A percentile compares a stretch with the other conserved stretches of the same genome.
phyloP scores from a whole-genome alignment of 2,113 vertebrate genomes.

The Lycaon pictus region DNA sequence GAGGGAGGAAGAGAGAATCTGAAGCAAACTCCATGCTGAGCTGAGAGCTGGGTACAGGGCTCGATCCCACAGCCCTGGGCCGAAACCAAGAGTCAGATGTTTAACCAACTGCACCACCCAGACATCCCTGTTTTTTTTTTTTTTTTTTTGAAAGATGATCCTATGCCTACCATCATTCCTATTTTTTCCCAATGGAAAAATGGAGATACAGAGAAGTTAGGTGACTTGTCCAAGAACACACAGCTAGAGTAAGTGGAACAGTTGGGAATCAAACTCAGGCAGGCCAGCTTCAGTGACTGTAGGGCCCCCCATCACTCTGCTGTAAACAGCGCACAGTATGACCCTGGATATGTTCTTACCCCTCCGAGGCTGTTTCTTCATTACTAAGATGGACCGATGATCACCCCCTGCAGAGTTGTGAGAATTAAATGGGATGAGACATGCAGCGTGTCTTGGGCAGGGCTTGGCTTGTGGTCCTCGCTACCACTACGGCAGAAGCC shows the following conservation, averaged over 20 bases:
- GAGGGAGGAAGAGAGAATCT: not conserved
- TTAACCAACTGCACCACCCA: not conserved
- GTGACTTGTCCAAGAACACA: not conserved
- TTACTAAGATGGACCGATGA: not conserved
- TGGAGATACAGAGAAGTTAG: not conserved
- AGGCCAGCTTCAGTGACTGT: not conserved
- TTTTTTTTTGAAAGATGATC: not conserved
- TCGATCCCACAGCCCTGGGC: not conserved
- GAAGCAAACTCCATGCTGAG: not conserved
- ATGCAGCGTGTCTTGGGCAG: accelerated
- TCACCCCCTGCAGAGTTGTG: not conserved
- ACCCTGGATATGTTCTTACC: not conserved
- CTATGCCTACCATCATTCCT: not conserved
- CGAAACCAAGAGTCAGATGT: not conserved
- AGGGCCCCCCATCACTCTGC: not conserved
- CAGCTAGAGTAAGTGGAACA: not conserved
- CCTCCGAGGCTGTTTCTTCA: not conserved
- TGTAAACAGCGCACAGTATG: not conserved
- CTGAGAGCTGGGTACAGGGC: not conserved
- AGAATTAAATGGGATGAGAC: not conserved
- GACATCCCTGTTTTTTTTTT: not conserved
- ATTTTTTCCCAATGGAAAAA: not conserved
- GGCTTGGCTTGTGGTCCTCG: not conserved
- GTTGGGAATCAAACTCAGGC: not conserved
- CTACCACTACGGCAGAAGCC: not conserved